Percentiles rank a stretch among this genome's conserved stretches.
Evolutionary conservation across 2,888 invertebrate species (phyloP).

Genomic region (Temnothorax ravouxi): DNA sequence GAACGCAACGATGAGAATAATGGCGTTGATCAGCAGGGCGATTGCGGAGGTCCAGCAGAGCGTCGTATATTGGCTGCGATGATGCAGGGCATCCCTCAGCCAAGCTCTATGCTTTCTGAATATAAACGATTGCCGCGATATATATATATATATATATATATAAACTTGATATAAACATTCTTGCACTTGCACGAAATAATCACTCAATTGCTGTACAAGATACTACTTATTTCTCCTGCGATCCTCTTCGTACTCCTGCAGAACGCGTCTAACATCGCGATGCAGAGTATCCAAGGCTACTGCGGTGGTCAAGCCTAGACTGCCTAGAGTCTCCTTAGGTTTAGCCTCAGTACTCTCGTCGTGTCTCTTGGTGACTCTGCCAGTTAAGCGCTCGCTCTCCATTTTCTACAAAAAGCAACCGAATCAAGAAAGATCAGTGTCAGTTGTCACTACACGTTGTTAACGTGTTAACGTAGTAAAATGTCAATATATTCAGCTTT

Average conservation of each 20-base stretch:
- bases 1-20: slow-evolving; percentile 87
- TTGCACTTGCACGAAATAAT: neutral
- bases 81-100: slow-evolving; percentile 88
- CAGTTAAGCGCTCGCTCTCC: slow-evolving; percentile 75
- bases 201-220: slow-evolving; percentile 63
- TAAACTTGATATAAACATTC: no score
- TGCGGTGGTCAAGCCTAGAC: slow-evolving; percentile 89
- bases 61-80: slow-evolving; percentile 89
- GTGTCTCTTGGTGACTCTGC: slow-evolving; percentile 60
- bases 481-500: neutral
- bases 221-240: slow-evolving; percentile 87
- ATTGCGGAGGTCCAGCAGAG: slow-evolving; percentile 90
- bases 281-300: slow-evolving; percentile 91
- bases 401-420: slow-evolving; percentile 64
- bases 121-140: slow-evolving; percentile 60
- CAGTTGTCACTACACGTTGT: neutral
- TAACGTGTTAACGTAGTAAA: neutral
- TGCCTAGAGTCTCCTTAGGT: slow-evolving; percentile 85
- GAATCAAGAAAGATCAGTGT: neutral
- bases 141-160: neutral
- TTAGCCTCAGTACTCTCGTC: slow-evolving; percentile 69
- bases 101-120: slow-evolving; percentile 87
- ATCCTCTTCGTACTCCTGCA: slow-evolving; percentile 89
- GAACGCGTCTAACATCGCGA: slow-evolving; percentile 90
- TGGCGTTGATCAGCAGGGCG: slow-evolving; percentile 87